Evolutionary conservation across 2,888 invertebrate genomes (phyloP).

Genomic region (Orthosia gracilis): DNA sequence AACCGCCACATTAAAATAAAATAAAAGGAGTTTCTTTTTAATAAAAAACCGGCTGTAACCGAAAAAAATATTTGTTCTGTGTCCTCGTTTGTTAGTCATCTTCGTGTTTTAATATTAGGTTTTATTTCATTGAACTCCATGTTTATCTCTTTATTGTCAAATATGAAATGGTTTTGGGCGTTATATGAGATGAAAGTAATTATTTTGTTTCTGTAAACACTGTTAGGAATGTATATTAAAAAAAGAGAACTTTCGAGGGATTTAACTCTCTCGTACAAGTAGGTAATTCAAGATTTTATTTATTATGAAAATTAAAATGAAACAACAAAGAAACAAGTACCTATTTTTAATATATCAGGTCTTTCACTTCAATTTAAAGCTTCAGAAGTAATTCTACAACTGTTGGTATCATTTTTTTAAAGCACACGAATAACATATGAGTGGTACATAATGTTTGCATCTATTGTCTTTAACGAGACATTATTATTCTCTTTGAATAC

Average conservation of each 20-base stretch:
- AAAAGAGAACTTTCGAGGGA: slow-evolving; percentile 28
- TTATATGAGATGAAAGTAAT: slow-evolving; percentile 47
- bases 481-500: too few species aligned
- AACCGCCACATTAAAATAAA: slow-evolving; percentile 36
- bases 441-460: too few species aligned
- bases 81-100: slow-evolving; percentile 27
- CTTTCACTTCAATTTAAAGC: too few species aligned
- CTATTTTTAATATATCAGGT: too few species aligned
- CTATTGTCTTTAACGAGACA: too few species aligned
- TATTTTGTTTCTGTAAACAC: slow-evolving; percentile 42
- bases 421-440: too few species aligned
- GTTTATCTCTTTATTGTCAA: slow-evolving; percentile 42
- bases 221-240: slow-evolving; percentile 42
- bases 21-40: slow-evolving; percentile 33
- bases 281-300: not conserved
- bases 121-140: slow-evolving; percentile 33
- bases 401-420: too few species aligned
- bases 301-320: not conserved
- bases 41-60: slow-evolving; percentile 40
- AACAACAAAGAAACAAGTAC: too few species aligned
- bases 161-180: slow-evolving; percentile 34
- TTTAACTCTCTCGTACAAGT: not conserved
- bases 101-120: slow-evolving; percentile 26
- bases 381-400: too few species aligned
- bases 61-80: slow-evolving; percentile 23